Evolutionary conservation across 1,140 invertebrate genomes (phyloP), one percentile per base, ranked within the genome.

Genomic region (Apis dorsata): DNA sequence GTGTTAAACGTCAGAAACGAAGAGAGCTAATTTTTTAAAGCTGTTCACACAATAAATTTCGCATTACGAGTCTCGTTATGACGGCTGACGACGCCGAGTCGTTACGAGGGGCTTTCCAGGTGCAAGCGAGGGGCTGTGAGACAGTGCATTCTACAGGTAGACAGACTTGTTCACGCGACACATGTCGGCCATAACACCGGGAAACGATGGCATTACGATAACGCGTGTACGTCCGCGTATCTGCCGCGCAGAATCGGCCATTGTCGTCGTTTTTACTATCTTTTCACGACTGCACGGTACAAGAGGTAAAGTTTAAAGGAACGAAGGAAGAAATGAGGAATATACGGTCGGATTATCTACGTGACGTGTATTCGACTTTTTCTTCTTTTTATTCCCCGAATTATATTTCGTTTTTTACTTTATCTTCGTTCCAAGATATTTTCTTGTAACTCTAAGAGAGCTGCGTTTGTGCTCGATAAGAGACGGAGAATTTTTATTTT

Each of bases 201-300:
- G 53, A 81, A 81, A 81, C 79, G 79, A 81, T 81, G 51, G n/a
- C 71, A 66, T 74, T 74, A 81, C 71, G 79, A 81, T 81, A 81
- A 24, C 71, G 17, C 28, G 12, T 21, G 49, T 65, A 62, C 60
- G 21, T 28, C 21, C 24, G 11, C 21, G 24, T 81, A 74, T 81
- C 73, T 66, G n/a, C 53, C 9, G 17, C n/a, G 17, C 8, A 11
- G 8, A 34, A 57, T 74, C 79, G 28, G 65, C 59, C 7, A 55
- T 74, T 17, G 57, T 70, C 55, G 12, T 11, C 9, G 5, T 51
- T 55, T 44, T 80, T 55, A 66, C 44, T 55, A 21, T 63, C 28
- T n/a, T 57, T 28, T 17, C 4, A 60, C 3, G 21, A 62, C 21
- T 49, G 21, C 2, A 49, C 11, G 9, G 34, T 9, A 21, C 53